These are phyloP conservation scores for Euphydryas editha DNA, from an alignment of 2,888 invertebrate species.

Conservation along the genomic window DNA sequence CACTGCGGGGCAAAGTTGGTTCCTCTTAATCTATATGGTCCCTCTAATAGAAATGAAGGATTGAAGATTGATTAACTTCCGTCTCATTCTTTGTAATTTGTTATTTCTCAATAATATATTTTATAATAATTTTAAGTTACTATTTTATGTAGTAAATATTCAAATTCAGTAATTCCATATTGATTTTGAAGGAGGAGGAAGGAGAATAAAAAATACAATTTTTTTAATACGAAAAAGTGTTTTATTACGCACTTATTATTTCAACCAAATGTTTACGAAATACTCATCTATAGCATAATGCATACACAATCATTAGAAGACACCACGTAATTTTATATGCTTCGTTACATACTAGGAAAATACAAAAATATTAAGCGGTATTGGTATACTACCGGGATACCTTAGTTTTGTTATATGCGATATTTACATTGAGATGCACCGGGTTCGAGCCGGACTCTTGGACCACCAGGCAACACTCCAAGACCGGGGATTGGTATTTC, in stretches of 20 bases:
- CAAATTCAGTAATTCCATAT: not conserved
- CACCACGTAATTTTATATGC: conserved; percentile 71
- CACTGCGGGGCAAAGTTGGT: too few relatives aligned
- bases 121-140: too few relatives aligned
- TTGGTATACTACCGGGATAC: conserved; percentile 70
- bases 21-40: too few relatives aligned
- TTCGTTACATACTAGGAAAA: conserved; percentile 79
- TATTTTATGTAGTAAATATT: too few relatives aligned
- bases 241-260: conserved; percentile 84
- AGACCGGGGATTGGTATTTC: conserved; percentile 58
- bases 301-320: conserved; percentile 78
- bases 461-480: conserved; percentile 69
- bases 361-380: conserved; percentile 83
- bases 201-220: conserved; percentile 23
- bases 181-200: not conserved
- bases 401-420: conserved; percentile 50
- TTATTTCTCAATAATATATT: too few relatives aligned
- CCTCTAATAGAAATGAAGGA: too few relatives aligned
- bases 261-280: conserved; percentile 81
- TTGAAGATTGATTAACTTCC: too few relatives aligned
- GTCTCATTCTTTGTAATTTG: too few relatives aligned
- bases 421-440: conserved; percentile 69
- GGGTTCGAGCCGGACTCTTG: conserved; percentile 52
- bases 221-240: conserved; percentile 78
- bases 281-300: conserved; percentile 81